Base-by-base conservation (phyloP, 2,797 vertebrate genomes). In the Hippocampus kuda region DNA sequence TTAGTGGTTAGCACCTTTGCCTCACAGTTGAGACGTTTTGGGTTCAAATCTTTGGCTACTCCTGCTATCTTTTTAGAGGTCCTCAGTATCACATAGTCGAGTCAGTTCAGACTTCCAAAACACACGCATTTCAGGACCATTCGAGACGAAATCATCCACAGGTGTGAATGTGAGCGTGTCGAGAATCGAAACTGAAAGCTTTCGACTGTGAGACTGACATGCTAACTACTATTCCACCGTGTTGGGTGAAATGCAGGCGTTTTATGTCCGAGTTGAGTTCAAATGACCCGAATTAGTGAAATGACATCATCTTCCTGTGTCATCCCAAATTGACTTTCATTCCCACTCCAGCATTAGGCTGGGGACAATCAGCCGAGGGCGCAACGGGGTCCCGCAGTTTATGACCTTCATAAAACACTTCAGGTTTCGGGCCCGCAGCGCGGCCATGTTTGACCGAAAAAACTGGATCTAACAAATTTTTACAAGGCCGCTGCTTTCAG, bases 381-480 rank as follows among this genome's bases (percentile, higher is more conserved):
- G 67, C 81, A 84, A 87, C 83, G 69, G 80, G 79, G 73, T 83
- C 70, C 67, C 73, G 4, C 74, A 61, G 73, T 85, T 89, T 87
- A 88, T 80, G 77, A 82, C 83, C 79, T 76, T 81, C 83, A 86
- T 88, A 89, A 85, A 90, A 78, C 81, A 84, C 68, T 68, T 66
- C 67, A 71, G 48, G 66, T 74, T 72, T 78, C 77, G 63, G 38
- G 44, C 62, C 69, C 66, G 65, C 73, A 68, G 68, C 67, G 70
- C 74, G 75, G 70, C 82, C 80, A 80, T 70, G 69, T 75, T 80
- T 74, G 67, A 76, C 75, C 68, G 68, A 63, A 60, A 53, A 78
- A 73, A 71, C 67, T 49, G 69, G 54, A 75, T 74, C 69, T 80
- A 67, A 41, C 60, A 30, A 69, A 72, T 66, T 65, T 56, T 46